Percentiles rank a stretch among this genome's conserved stretches.
Conservation (phyloP, 2,797 vertebrate species). For the Argya squamiceps region DNA sequence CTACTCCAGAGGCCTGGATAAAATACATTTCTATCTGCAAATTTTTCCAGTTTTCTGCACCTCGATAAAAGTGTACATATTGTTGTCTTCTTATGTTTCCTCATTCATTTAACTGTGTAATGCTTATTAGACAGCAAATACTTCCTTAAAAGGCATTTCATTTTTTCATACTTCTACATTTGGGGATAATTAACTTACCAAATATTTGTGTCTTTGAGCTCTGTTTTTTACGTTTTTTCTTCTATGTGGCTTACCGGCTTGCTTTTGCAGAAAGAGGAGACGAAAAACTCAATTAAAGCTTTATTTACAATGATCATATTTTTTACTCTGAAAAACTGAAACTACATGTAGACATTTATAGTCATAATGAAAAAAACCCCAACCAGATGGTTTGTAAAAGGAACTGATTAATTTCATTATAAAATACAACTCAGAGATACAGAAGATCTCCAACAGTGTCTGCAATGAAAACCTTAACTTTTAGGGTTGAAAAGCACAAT, state of each 20-base stretch:
- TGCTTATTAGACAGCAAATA: not conserved
- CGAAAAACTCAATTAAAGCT: not conserved
- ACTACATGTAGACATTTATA: not conserved
- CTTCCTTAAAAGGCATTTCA: not conserved
- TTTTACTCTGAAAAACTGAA: not conserved
- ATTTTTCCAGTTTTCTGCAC: not conserved
- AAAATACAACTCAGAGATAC: not conserved
- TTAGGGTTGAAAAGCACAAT: not conserved
- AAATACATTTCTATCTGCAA: not conserved
- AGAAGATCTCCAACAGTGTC: not conserved
- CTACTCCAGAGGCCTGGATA: not conserved
- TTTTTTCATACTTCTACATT: not conserved
- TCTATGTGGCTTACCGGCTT: not conserved
- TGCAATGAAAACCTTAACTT: not conserved
- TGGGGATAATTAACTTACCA: not conserved
- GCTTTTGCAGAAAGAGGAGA: not conserved
- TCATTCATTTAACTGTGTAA: not conserved
- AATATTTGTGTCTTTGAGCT: not conserved
- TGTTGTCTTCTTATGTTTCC: not conserved
- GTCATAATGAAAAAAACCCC: not conserved
- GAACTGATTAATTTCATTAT: not conserved
- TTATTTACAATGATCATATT: not conserved
- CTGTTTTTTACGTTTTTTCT: not conserved
- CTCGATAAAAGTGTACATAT: not conserved
- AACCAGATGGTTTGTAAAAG: not conserved